Conservation (phyloP, 37 sponge, comb jelly and placozoan genomes). For the Tethya wilhelma region DNA sequence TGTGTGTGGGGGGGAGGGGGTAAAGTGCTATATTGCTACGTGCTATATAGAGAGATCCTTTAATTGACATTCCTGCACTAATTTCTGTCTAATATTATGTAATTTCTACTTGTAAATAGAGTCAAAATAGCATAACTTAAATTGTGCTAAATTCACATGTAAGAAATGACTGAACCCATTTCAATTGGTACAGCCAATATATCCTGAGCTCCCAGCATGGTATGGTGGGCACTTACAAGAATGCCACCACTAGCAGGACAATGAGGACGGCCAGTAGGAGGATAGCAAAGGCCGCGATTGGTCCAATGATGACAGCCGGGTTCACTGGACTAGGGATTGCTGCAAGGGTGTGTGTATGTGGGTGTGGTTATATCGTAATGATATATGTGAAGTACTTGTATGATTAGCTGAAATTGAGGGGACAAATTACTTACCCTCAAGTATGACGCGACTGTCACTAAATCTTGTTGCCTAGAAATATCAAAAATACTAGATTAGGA, state of each 20-base stretch:
- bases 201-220: not conserved
- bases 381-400: not conserved
- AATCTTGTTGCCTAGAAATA: not conserved
- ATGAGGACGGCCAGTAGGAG: slow-evolving; percentile 27
- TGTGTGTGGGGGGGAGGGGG: not conserved
- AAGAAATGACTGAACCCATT: too few species aligned
- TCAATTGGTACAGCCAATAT: not conserved
- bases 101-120: too few species aligned
- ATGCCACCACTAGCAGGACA: slow-evolving; percentile 22
- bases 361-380: not conserved
- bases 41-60: too few species aligned
- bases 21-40: not conserved
- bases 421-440: not conserved
- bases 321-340: not conserved
- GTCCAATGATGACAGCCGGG: slow-evolving; percentile 3
- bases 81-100: too few species aligned
- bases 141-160: too few species aligned
- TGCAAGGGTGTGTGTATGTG: not conserved
- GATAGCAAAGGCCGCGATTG: slow-evolving; percentile 25
- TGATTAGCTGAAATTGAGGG: too few species aligned
- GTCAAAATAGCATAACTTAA: not conserved
- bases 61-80: too few species aligned
- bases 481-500: not conserved
- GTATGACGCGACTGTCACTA: not conserved
- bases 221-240: slow-evolving; percentile 10